Conservation (phyloP, 2,888 invertebrate genomes). For the Autographa pulchrina region DNA sequence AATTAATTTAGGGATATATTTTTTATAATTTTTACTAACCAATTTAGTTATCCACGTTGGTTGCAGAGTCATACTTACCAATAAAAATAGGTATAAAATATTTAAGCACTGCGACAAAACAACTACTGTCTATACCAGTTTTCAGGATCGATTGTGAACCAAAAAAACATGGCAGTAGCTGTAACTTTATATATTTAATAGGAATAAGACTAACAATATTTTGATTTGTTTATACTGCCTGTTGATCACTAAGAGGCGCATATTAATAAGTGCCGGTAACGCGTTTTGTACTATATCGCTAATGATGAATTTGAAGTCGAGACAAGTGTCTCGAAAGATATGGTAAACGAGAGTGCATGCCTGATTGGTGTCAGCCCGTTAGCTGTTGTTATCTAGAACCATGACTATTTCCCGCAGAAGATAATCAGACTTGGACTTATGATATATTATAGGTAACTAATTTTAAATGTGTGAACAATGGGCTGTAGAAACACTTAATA, state of each 20-base stretch:
- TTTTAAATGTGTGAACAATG: constrained; percentile 74
- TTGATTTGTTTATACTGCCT: constrained; percentile 23
- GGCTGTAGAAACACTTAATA: constrained; percentile 70
- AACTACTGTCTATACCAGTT: neutral
- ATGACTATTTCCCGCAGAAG: constrained; percentile 14
- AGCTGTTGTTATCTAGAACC: neutral
- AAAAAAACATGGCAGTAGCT: neutral
- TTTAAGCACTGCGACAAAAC: neutral
- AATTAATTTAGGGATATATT: neutral
- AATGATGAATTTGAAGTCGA: constrained; percentile 27
- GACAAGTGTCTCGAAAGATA: constrained; percentile 41
- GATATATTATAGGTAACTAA: constrained; percentile 45
- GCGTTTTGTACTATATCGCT: constrained; percentile 16
- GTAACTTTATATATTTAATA: neutral
- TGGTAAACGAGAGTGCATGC: constrained; percentile 9
- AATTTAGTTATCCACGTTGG: no score
- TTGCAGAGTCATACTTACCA: no score
- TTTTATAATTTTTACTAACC: neutral
- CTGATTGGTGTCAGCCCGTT: neutral
- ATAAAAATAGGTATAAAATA: no score
- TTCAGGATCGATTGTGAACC: neutral
- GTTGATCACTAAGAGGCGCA: constrained; percentile 29
- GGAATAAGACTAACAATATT: neutral
- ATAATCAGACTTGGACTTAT: constrained; percentile 10
- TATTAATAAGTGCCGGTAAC: constrained; percentile 31